These are phyloP conservation scores for Chloromyia formosa DNA, from an alignment of 2,888 invertebrate species.

Conservation along the genomic window DNA sequence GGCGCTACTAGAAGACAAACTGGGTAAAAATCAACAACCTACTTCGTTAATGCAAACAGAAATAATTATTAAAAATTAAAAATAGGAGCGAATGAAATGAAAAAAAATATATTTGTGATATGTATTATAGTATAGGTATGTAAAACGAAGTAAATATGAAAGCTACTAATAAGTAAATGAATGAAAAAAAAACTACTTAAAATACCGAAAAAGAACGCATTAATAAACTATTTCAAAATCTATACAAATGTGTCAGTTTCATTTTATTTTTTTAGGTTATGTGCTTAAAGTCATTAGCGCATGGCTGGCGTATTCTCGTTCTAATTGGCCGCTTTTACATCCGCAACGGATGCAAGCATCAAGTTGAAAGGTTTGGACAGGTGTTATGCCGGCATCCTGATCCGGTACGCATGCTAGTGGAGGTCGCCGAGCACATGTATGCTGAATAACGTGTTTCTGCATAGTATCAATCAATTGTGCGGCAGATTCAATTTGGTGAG, in stretches of 20 bases:
- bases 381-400: too few species aligned
- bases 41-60: conserved; percentile 28
- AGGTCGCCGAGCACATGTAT: too few species aligned
- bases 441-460: too few species aligned
- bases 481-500: too few species aligned
- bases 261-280: too few species aligned
- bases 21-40: conserved; percentile 1
- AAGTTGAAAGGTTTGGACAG: too few species aligned
- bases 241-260: conserved; percentile 2
- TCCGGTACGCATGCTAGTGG: too few species aligned
- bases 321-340: too few species aligned
- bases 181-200: conserved; percentile 42
- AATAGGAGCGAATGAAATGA: conserved; percentile 19
- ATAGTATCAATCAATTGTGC: too few species aligned
- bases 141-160: conserved; percentile 40
- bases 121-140: conserved; percentile 51
- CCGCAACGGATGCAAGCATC: too few species aligned
- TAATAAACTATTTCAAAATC: conserved; percentile 50
- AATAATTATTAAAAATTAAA: conserved; percentile 29
- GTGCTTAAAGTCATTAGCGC: too few species aligned
- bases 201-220: conserved; percentile 48
- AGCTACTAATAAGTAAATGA: conserved; percentile 45
- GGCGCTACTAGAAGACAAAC: not conserved
- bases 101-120: conserved; percentile 50
- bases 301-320: too few species aligned